A percentile compares a stretch with the other conserved stretches of the same genome.
Evolutionary conservation across 2,797 vertebrate genomes (phyloP).

Genomic region (Protonibea diacanthus): DNA sequence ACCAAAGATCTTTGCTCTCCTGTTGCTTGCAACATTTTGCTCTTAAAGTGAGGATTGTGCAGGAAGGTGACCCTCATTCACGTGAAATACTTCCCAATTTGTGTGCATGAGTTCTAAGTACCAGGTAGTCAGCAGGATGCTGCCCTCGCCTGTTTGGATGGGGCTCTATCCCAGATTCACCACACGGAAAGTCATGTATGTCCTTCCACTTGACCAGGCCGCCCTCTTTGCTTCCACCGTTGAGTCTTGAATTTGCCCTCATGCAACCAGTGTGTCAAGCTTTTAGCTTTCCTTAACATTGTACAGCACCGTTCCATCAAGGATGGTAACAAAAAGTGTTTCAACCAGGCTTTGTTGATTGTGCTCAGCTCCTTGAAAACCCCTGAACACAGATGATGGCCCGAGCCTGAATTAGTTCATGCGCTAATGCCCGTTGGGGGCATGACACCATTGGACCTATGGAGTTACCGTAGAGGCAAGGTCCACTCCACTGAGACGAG

Average conservation of each 20-base stretch:
- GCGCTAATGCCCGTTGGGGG: background rate
- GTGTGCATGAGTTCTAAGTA: background rate
- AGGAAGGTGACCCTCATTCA: background rate
- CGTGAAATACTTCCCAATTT: background rate
- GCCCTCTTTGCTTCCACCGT: background rate
- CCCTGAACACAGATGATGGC: background rate
- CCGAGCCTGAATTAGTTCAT: background rate
- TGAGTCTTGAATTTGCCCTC: too few species aligned
- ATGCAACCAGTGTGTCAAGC: background rate
- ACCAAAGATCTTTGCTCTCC: background rate
- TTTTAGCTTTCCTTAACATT: background rate
- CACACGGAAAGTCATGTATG: background rate
- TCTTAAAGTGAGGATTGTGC: background rate
- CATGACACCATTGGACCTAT: background rate
- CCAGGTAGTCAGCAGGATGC: background rate
- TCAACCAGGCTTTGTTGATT: background rate
- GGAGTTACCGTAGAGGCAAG: background rate
- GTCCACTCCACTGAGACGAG: background rate
- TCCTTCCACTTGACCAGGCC: background rate
- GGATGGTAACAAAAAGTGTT: background rate
- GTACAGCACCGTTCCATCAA: too few species aligned
- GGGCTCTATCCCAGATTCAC: background rate
- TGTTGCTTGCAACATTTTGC: background rate
- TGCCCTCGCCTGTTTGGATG: background rate
- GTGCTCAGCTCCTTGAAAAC: background rate